These are phyloP conservation scores for Gobionotothen gibberifrons DNA, from an alignment of 2,797 vertebrate species.

Conservation along the genomic window DNA sequence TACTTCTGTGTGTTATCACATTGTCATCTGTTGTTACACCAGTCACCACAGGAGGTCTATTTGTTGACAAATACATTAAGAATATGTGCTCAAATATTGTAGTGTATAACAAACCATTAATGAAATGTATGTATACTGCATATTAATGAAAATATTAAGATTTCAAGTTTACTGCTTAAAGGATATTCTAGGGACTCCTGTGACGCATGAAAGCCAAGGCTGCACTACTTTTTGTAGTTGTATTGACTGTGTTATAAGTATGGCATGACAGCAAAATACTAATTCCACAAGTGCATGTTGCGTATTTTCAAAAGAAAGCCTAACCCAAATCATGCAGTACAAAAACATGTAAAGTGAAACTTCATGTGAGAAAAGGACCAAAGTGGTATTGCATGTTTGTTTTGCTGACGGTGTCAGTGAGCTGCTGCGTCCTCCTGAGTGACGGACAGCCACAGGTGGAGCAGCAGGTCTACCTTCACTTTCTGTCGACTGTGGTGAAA, in stretches of 20 bases:
- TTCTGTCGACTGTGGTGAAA: constrained; percentile 47
- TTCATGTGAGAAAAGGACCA: background rate
- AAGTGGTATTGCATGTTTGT: constrained; percentile 48
- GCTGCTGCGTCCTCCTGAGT: constrained; percentile 52
- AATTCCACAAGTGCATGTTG: background rate
- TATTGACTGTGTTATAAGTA: background rate
- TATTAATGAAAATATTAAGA: background rate
- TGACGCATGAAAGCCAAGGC: background rate
- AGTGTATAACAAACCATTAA: background rate
- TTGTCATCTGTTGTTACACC: background rate
- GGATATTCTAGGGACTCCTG: background rate
- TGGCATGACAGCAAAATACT: background rate
- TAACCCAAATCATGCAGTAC: background rate
- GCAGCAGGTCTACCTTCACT: constrained; percentile 61
- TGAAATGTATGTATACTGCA: background rate
- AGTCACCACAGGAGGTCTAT: background rate
- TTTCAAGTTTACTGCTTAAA: background rate
- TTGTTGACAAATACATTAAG: too few species aligned
- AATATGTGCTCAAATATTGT: too few species aligned
- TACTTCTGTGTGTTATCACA: background rate
- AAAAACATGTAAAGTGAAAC: background rate
- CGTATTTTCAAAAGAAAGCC: constrained; percentile 1
- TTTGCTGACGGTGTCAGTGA: constrained; percentile 45
- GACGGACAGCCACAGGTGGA: constrained; percentile 75
- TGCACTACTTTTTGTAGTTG: background rate